These are phyloP conservation scores for Operophtera brumata DNA, from an alignment of 2,888 invertebrate species.

Conservation along the genomic window DNA sequence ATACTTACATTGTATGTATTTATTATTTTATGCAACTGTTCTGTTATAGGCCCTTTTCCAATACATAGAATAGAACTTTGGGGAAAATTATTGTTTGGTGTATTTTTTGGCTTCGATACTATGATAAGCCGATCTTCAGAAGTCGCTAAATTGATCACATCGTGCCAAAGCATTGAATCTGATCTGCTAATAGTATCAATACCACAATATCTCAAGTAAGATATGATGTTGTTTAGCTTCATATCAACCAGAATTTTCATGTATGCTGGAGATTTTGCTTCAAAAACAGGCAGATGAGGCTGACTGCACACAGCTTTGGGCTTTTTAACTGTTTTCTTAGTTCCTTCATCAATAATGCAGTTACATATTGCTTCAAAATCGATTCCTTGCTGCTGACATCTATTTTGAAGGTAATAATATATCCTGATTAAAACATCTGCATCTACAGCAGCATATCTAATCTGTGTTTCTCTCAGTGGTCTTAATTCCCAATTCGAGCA, in stretches of 20 bases:
- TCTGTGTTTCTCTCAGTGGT: conserved; percentile 88
- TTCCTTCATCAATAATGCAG: conserved; percentile 79
- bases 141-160: conserved; percentile 63
- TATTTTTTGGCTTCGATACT: conserved; percentile 65
- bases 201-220: conserved; percentile 72
- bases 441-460: conserved; percentile 92
- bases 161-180: conserved; percentile 75
- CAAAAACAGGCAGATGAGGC: conserved; percentile 36
- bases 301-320: conserved; percentile 50
- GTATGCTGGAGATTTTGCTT: conserved; percentile 46
- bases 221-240: conserved; percentile 52
- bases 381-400: conserved; percentile 70
- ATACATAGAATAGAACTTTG: conserved; percentile 80
- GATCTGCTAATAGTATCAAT: conserved; percentile 83
- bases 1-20: conserved; percentile 83
- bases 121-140: conserved; percentile 62
- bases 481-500: conserved; percentile 95
- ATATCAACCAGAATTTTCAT: conserved; percentile 63
- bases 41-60: conserved; percentile 71
- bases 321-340: conserved; percentile 70
- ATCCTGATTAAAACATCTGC: conserved; percentile 92
- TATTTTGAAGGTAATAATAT: conserved; percentile 83
- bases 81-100: conserved; percentile 79
- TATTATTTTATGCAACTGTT: conserved; percentile 85
- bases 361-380: conserved; percentile 84